Base-by-base conservation (phyloP, 1,140 invertebrate genomes). In the Apolygus lucorum region DNA sequence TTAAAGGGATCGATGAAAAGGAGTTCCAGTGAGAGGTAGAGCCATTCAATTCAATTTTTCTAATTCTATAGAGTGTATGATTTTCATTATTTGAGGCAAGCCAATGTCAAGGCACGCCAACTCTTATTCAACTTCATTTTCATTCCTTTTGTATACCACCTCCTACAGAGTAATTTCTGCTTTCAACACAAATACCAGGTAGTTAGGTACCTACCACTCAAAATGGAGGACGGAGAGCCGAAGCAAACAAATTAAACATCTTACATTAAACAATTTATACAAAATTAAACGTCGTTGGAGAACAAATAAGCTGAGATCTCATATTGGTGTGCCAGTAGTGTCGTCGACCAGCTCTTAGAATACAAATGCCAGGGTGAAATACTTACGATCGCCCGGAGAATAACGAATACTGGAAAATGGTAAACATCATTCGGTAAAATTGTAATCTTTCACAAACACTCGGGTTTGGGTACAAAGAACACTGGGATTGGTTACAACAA, bases 351-450 rank as follows among this genome's bases (percentile, higher is more conserved):
- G n/a, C n/a, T 64, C 22, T 28, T n/a, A 26, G 28, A 64, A 24
- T 28, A 25, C 28, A 27, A 67, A 25, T 27, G 25, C n/a, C 63
- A 64, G 1, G 28, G 24, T 67, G 21, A 17, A 34, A n/a, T 67
- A 67, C 77, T 84, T 86, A 86, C 73, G 84, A 83, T 80, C 85
- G 83, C 79, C 85, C 85, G 78, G 84, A 84, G 82, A 88, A 88
- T 80, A 89, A 82, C 81, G 88, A 86, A 80, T 87, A 88, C 88
- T 89, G 87, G 75, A 88, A 89, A 78, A 82, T n/a, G n/a, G n/a
- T n/a, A n/a, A n/a, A n/a, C n/a, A n/a, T n/a, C n/a, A n/a, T n/a
- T n/a, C n/a, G n/a, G 71, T 75, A 52, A 29, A 73, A 27, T 69
- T 52, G 68, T 49, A 28, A 68, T 52, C 25, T 70, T 71, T 68